These are phyloP conservation scores for Rhombomys opimus DNA, from an alignment of 2,113 vertebrate species.

Conservation along the genomic window DNA sequence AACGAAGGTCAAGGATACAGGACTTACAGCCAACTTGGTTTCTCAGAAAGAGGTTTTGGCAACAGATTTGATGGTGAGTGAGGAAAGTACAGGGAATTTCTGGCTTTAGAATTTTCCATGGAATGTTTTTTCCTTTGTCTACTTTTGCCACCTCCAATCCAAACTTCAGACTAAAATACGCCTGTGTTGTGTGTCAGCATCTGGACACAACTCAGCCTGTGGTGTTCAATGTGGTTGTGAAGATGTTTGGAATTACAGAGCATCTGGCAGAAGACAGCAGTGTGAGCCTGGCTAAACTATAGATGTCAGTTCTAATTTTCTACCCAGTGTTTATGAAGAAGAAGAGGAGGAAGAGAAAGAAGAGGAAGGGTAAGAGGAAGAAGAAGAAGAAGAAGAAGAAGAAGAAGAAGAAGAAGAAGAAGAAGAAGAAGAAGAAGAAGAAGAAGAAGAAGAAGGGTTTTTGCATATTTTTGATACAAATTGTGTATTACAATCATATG, in stretches of 20 bases:
- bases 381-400: background rate
- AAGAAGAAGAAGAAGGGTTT: conserved; percentile 16
- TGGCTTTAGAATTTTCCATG: conserved; percentile 34
- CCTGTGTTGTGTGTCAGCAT: background rate
- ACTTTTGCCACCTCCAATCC: conserved; percentile 26
- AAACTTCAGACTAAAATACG: conserved; percentile 42
- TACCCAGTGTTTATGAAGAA: conserved; percentile 46
- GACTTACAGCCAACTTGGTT: background rate
- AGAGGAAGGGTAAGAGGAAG: background rate
- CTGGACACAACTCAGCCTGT: conserved; percentile 32
- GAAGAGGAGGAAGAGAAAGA: background rate
- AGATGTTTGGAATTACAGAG: conserved; percentile 23
- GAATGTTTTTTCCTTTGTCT: conserved; percentile 46
- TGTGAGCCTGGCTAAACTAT: conserved; percentile 62
- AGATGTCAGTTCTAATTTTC: conserved; percentile 61
- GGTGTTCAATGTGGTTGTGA: background rate
- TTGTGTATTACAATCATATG: conserved; percentile 34
- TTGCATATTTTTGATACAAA: conserved; percentile 38
- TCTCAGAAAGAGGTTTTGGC: background rate
- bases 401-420: background rate
- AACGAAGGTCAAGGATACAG: background rate
- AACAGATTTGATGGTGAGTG: background rate
- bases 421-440: background rate
- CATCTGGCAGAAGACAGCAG: conserved; percentile 38
- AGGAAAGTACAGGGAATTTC: background rate